These are phyloP conservation scores for Allolobophora icterica DNA, from an alignment of 2,888 invertebrate genomes.

Conservation along the genomic window DNA sequence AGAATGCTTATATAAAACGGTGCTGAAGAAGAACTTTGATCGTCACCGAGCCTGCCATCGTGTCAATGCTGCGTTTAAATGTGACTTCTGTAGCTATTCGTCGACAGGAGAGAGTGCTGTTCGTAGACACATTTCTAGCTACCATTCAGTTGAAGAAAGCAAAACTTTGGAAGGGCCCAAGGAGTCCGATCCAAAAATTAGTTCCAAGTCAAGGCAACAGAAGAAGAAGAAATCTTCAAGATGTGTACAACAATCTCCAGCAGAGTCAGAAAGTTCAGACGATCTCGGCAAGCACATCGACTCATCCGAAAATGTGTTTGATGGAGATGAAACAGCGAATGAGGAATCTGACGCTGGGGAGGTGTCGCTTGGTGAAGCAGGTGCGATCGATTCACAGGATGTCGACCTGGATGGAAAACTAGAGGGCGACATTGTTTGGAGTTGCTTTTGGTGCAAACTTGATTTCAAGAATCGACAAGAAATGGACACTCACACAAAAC, in stretches of 20 bases:
- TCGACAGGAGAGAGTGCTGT: conserved; percentile 38
- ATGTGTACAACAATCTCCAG: not conserved
- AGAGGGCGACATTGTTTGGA: conserved; percentile 21
- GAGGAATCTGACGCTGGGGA: not conserved
- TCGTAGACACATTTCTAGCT: conserved; percentile 33
- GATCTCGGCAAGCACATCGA: not conserved
- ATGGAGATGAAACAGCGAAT: not conserved
- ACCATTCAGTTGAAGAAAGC: conserved; percentile 28
- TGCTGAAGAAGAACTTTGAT: conserved; percentile 36
- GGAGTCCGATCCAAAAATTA: not conserved
- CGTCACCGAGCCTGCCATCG: conserved; percentile 38
- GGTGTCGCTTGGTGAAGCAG: not conserved
- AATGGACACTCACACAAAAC: conserved; percentile 5
- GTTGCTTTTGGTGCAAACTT: conserved; percentile 12
- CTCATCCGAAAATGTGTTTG: not conserved
- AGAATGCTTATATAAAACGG: conserved; percentile 38
- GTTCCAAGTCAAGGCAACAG: not conserved
- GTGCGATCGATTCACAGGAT: not conserved
- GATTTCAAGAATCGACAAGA: not conserved
- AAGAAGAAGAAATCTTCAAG: conserved; percentile 11
- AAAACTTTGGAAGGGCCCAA: not conserved
- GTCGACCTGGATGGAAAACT: conserved; percentile 1
- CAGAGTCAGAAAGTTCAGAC: not conserved
- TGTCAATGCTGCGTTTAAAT: conserved; percentile 37
- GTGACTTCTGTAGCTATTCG: conserved; percentile 38